Evolutionary conservation across 2,113 vertebrate genomes (phyloP).

Genomic region (Puma concolor): DNA sequence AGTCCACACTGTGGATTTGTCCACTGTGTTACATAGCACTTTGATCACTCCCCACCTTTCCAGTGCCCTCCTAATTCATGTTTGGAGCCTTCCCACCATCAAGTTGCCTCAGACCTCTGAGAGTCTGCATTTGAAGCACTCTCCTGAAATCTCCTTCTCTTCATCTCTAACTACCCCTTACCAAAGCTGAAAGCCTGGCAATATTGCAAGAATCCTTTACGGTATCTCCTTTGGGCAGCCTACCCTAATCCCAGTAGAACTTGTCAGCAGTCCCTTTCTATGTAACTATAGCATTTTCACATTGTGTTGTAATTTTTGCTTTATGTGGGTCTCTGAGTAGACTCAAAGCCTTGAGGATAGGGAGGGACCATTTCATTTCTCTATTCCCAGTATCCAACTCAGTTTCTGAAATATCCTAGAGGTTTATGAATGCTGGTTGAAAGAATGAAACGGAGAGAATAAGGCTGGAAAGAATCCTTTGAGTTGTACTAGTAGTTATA

Average conservation of each 20-base stretch:
- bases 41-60: background rate
- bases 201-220: background rate
- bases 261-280: background rate
- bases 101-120: background rate
- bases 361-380: background rate
- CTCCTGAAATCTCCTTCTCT: background rate
- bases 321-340: background rate
- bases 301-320: background rate
- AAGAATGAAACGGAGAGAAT: background rate
- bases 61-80: background rate
- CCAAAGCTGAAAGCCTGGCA: background rate
- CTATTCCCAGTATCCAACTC: background rate
- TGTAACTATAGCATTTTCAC: background rate
- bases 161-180: background rate
- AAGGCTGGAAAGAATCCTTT: background rate
- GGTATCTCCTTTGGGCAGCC: background rate
- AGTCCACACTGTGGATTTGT: background rate
- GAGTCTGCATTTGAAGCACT: background rate
- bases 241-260: background rate
- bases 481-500: background rate
- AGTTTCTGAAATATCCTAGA: background rate
- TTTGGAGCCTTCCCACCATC: background rate
- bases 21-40: background rate
- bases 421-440: background rate
- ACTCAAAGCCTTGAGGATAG: slow-evolving; percentile 15